These are phyloP conservation scores for Labeo rohita DNA, from an alignment of 2,113 vertebrate species.

Conservation along the genomic window DNA sequence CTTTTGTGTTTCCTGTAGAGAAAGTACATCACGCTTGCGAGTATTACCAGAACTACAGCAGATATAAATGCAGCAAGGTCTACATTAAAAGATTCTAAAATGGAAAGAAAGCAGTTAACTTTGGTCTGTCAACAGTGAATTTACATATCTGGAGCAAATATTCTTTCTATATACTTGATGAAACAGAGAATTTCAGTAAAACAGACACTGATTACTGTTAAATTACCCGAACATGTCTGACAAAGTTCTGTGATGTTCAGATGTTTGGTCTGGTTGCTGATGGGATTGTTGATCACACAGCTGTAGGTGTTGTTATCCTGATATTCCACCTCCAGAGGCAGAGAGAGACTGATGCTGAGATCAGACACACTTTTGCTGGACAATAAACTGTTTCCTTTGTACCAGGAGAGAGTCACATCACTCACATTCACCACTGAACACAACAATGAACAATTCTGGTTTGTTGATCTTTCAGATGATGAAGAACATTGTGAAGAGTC, in stretches of 20 bases:
- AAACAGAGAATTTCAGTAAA: neutral
- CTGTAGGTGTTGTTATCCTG: neutral
- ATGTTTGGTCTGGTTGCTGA: neutral
- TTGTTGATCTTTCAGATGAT: neutral
- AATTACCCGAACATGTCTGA: neutral
- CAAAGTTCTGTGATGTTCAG: neutral
- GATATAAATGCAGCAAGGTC: neutral
- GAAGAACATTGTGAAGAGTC: neutral
- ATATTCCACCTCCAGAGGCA: neutral
- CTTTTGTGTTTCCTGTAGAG: neutral
- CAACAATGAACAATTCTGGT: neutral
- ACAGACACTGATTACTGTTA: neutral
- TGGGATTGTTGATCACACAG: neutral
- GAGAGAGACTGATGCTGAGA: too few species aligned
- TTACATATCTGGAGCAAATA: neutral
- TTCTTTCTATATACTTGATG: neutral
- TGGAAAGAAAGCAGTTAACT: neutral
- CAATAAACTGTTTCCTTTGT: conserved; percentile 18
- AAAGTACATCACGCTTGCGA: neutral
- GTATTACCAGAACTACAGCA: neutral
- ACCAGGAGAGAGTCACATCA: conserved; percentile 21
- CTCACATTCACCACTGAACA: neutral
- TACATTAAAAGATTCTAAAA: neutral
- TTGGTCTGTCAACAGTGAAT: neutral
- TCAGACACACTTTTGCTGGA: conserved; percentile 14